Evolutionary conservation across 1,140 invertebrate species (phyloP), one percentile per base, ranked within the genome.

Genomic region (Thalassaphorura encarpata): DNA sequence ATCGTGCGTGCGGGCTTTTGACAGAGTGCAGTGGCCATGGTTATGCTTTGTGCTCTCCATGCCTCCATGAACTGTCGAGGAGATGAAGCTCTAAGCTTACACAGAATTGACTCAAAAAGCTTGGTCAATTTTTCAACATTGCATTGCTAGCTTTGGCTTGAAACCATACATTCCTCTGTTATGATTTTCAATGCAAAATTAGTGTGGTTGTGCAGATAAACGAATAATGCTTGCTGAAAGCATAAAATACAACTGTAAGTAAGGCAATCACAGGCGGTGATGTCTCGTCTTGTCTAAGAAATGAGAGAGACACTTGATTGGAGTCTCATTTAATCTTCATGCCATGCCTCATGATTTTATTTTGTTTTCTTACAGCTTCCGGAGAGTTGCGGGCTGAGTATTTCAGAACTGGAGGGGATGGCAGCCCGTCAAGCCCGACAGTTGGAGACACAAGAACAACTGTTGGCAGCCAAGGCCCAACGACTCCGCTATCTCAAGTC

Each of bases 361-460:
- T 36, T 36, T 36, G 33, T n/a, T 11, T 36, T 36, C 33, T 64
- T 65, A 36, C 40, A 65, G 63, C 49, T 65, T 52, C 52, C 63
- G 57, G 63, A 65, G 60, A 62, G 60, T 58, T 65, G 63, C 58
- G 63, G 63, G 63, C 63, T 65, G 60, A 62, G 60, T 45, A 46
- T 62, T 57, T 50, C 54, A 31, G 63, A 65, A 40, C 55, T 65
- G 57, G 57, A 60, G 41, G 43, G 29, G 29, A 63, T 59, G 57
- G 57, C 61, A 59, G 57, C 61, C 51, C 53, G 57, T 19, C 61
- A 63, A 60, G 57, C 56, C 76, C 87, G 90, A 72, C 89, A 96
- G 79, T 93, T 97, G 70, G 90, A 95, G 75, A 81, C 83, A 63
- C 89, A 91, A 76, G 85, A 90, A 69, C 86, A 90, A 76, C 77